Evolutionary conservation across 2,888 invertebrate species (phyloP), one percentile per base, ranked within the genome.

Genomic region (Lampropteryx suffumata): DNA sequence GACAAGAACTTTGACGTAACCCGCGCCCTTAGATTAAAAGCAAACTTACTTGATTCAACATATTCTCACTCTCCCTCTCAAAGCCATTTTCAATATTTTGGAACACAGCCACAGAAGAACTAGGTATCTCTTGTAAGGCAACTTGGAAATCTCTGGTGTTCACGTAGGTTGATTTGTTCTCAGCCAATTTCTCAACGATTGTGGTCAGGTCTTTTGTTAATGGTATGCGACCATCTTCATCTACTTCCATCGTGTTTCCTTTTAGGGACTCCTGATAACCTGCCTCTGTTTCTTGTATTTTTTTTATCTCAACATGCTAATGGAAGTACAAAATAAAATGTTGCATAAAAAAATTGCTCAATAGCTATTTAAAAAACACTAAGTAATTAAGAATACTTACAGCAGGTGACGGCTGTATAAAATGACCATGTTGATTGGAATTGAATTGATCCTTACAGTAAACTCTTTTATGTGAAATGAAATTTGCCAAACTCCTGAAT

Each of bases 401-500:
- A 48, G 73, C 69, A 57, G 88, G 87, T 61, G 78, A 71, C 61
- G 84, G 76, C 59, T 84, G 84, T 34, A 83, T 69, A 64, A 88
- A 88, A 62, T 90, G 84, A 33, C 84, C 84, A 69, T 90, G 87
- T 46, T 82, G 53, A 2, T 80, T 77, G 37, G 85, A 70, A 64
- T 86, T 88, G 64, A 91, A 93, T 57, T 90, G 91, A 48, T 92
- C 91, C 61, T 82, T 91, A 71, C 98, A 98, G 76, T 95, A 98
- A 29, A 94, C 92, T 51, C 97, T 92, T 83, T 98, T 98, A 78
- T 98, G 98, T 27, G 96, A 94, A 62, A 98, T 92, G 73, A 97
- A 96, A 84, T 98, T 97, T 10, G 95, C 94, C 58, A 98, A 86
- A 75, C 96, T 96, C 63, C 98, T 92, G 77, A 97, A 98, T 69